Percentiles rank a stretch among this genome's conserved stretches.
Evolutionary conservation across 2,797 vertebrate genomes (phyloP).

Genomic region (Nothura maculosa): DNA sequence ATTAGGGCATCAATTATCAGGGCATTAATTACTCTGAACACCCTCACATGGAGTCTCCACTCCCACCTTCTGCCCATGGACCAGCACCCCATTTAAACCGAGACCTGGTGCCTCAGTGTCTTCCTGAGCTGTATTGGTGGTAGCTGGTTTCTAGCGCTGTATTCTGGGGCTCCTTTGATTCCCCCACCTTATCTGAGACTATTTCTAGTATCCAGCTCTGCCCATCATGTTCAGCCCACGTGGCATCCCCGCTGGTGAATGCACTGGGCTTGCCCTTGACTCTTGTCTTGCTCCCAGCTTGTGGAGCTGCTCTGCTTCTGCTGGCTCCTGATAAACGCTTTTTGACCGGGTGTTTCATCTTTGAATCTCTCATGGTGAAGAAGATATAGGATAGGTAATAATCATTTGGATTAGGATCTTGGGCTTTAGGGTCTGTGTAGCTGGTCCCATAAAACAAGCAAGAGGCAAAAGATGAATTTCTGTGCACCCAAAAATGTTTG

Average conservation of each 20-base stretch:
- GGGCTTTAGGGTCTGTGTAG: fast-evolving
- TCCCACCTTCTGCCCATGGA: too few relatives aligned
- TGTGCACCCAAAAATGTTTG: not conserved
- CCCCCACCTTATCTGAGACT: not conserved
- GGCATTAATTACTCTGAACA: not conserved
- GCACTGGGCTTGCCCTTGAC: too few relatives aligned
- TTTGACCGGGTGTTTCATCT: fast-evolving
- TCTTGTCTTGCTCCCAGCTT: not conserved
- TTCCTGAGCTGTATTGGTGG: fast-evolving
- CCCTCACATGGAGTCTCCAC: not conserved
- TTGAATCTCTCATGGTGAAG: not conserved
- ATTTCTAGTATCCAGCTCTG: not conserved
- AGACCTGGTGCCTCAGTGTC: not conserved
- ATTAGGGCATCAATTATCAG: too few relatives aligned
- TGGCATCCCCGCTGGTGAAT: not conserved
- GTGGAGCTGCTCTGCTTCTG: fast-evolving
- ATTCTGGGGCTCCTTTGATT: not conserved
- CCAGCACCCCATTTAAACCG: not conserved
- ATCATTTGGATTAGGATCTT: fast-evolving
- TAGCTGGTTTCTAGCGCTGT: fast-evolving
- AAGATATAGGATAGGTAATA: fast-evolving
- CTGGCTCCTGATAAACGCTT: not conserved
- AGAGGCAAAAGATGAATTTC: not conserved
- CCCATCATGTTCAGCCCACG: not conserved
- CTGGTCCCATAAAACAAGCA: not conserved